Percentiles rank a stretch among this genome's conserved stretches.
phyloP scores from a whole-genome alignment of 2,113 vertebrate species.

The Lepidothrix coronata region DNA sequence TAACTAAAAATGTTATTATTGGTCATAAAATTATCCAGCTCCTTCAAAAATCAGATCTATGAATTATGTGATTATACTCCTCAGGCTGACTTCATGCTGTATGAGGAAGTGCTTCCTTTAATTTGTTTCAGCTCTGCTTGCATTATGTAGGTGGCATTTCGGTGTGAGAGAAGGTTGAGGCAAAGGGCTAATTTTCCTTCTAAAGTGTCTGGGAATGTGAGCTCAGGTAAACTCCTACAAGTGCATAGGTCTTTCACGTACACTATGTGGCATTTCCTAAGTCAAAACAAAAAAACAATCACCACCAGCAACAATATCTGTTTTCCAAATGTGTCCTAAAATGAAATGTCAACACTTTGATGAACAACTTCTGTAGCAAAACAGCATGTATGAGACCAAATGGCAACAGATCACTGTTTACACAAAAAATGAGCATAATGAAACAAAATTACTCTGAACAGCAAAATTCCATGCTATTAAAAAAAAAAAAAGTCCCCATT shows the following conservation, averaged over 20 bases:
- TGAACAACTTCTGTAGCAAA: constrained; percentile 9
- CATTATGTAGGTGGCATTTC: neutral
- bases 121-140: neutral
- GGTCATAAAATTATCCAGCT: constrained; percentile 43
- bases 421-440: neutral
- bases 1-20: constrained; percentile 45
- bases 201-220: neutral
- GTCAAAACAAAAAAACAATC: neutral
- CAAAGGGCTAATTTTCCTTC: neutral
- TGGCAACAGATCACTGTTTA: neutral
- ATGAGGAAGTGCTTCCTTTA: neutral
- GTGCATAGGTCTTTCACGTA: neutral
- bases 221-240: neutral
- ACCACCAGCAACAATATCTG: neutral
- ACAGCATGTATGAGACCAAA: neutral
- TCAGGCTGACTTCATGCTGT: neutral
- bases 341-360: constrained; percentile 27
- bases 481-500: neutral
- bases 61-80: neutral
- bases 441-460: neutral
- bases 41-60: constrained; percentile 2
- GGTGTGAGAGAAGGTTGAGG: neutral
- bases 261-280: neutral
- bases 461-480: neutral
- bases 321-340: constrained; percentile 15